Conservation (phyloP, 2,797 vertebrate genomes). For the Cossypha niveicapilla region DNA sequence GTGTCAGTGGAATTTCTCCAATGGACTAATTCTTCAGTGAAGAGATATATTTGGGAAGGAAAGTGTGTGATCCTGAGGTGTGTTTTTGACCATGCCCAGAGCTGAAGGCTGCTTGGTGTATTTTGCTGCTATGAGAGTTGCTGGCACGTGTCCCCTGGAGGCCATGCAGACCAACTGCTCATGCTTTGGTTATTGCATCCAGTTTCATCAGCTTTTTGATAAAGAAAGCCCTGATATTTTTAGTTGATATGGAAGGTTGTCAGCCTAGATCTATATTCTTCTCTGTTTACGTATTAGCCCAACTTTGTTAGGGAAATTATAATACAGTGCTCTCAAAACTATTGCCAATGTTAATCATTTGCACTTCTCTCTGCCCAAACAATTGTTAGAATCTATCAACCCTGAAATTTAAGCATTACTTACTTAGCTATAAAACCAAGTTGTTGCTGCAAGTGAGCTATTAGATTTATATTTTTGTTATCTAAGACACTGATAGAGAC, state of each 20-base stretch:
- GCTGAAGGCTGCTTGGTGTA: background rate
- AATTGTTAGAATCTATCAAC: background rate
- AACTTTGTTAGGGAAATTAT: background rate
- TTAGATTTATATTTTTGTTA: background rate
- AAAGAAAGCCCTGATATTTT: background rate
- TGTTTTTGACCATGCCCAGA: background rate
- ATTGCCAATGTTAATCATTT: background rate
- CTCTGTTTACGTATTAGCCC: background rate
- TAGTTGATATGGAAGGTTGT: background rate
- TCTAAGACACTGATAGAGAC: background rate
- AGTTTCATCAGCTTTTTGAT: background rate
- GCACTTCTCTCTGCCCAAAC: background rate
- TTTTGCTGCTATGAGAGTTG: background rate
- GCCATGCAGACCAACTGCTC: background rate
- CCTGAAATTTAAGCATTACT: background rate
- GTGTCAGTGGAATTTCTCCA: background rate
- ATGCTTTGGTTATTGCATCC: background rate
- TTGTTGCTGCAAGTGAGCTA: background rate
- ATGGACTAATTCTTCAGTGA: background rate
- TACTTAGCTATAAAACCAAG: background rate
- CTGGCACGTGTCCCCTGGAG: rapidly evolving
- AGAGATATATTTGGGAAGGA: background rate
- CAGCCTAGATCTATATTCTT: background rate
- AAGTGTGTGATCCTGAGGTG: rapidly evolving
- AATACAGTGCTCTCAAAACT: background rate